Evolutionary conservation across 2,888 invertebrate species (phyloP).

Genomic region (Sarcophaga subvicina): DNA sequence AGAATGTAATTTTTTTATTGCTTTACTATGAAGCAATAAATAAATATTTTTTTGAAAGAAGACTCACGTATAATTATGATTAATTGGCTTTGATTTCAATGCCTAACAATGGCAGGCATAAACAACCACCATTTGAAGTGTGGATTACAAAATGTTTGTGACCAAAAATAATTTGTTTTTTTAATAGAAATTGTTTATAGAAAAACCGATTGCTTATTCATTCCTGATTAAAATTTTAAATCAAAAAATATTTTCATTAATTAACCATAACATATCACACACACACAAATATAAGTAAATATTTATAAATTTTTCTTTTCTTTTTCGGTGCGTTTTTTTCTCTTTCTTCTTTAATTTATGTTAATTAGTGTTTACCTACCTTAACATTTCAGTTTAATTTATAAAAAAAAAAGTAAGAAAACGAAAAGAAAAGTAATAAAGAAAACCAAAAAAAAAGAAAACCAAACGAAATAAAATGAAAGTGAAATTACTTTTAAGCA

Average conservation of each 20-base stretch:
- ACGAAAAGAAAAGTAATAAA: neutral
- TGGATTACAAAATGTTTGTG: neutral
- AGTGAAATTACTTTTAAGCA: constrained; percentile 65
- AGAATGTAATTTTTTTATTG: too few species aligned
- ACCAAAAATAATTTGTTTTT: neutral
- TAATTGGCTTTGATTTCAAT: too few species aligned
- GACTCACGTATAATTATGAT: too few species aligned
- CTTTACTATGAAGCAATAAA: too few species aligned
- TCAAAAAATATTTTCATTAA: constrained; percentile 7
- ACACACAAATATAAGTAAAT: neutral
- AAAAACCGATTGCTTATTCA: neutral
- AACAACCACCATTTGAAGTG: neutral
- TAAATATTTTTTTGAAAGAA: too few species aligned
- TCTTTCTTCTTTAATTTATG: constrained; percentile 48
- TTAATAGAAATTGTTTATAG: neutral
- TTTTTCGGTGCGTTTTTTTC: too few species aligned
- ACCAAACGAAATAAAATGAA: constrained; percentile 51
- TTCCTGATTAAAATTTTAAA: constrained; percentile 43
- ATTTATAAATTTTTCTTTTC: constrained; percentile 2
- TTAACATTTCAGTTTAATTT: constrained; percentile 40
- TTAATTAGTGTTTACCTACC: constrained; percentile 48
- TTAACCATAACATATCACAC: neutral
- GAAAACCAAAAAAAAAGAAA: neutral
- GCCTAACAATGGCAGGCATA: too few species aligned
- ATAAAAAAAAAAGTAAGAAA: constrained; percentile 53